phyloP scores from a whole-genome alignment of 2,113 vertebrate genomes.

The Melierax canorus region DNA sequence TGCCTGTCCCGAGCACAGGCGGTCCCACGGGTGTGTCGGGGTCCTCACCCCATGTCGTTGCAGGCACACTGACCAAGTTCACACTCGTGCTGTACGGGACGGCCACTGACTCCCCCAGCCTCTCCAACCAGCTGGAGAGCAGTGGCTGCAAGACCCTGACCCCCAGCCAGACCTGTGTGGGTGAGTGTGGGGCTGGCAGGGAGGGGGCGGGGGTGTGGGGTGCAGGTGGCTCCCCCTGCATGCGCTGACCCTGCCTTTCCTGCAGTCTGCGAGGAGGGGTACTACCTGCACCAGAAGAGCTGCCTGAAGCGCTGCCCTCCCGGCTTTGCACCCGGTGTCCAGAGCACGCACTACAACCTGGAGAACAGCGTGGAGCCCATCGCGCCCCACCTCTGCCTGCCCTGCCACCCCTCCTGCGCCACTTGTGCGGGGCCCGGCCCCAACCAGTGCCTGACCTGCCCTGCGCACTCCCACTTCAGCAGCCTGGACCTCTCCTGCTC shows the following conservation, averaged over 20 bases:
- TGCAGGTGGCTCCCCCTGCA: rapidly evolving
- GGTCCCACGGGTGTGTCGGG: rapidly evolving
- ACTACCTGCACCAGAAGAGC: constrained; percentile 91
- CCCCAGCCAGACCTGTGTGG: constrained; percentile 92
- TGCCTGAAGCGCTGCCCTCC: constrained; percentile 89
- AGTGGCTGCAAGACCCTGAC: constrained; percentile 93
- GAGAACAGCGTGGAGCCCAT: constrained; percentile 87
- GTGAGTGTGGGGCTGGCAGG: constrained; percentile 71
- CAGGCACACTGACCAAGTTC: constrained; percentile 92
- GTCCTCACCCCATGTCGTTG: neutral
- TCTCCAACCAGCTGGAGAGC: constrained; percentile 84
- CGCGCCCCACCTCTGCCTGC: constrained; percentile 84
- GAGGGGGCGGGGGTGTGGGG: rapidly evolving
- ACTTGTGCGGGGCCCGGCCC: constrained; percentile 80
- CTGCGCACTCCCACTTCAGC: constrained; percentile 84
- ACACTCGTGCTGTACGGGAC: constrained; percentile 90
- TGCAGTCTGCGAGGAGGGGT: constrained; percentile 90
- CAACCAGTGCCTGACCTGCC: constrained; percentile 89
- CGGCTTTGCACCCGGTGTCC: constrained; percentile 77
- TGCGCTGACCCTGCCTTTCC: neutral
- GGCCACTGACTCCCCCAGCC: constrained; percentile 72
- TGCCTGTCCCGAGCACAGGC: rapidly evolving
- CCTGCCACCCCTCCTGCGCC: constrained; percentile 87
- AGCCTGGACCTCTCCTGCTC: constrained; percentile 81
- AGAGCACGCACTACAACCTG: constrained; percentile 79